Conservation (phyloP, 2,797 vertebrate genomes). For the Channa striata region DNA sequence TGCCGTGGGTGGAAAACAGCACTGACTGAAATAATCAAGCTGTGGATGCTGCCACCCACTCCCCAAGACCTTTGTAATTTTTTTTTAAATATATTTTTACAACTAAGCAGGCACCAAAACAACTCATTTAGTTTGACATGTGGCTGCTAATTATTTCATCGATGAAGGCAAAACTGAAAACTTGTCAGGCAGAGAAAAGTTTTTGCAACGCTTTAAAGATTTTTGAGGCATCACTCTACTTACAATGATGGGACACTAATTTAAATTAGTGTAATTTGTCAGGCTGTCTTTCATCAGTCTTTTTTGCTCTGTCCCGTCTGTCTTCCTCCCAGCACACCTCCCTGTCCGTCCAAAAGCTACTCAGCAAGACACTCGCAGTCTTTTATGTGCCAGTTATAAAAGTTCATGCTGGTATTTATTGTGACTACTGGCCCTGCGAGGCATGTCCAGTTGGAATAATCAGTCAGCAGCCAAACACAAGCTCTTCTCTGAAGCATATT, state of each 20-base stretch:
- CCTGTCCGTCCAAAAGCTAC: slow-evolving; percentile 29
- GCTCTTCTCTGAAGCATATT: too few species aligned
- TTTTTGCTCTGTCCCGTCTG: slow-evolving; percentile 2
- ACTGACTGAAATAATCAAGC: slow-evolving; percentile 12
- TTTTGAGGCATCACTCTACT: background rate
- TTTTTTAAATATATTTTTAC: background rate
- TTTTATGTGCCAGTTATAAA: slow-evolving; percentile 2
- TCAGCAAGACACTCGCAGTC: slow-evolving; percentile 20
- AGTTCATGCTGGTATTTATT: background rate
- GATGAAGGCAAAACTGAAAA: background rate
- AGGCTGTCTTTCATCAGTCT: background rate
- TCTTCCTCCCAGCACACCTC: slow-evolving; percentile 25
- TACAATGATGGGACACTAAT: slow-evolving; percentile 5
- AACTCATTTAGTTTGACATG: background rate
- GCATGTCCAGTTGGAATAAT: too few species aligned
- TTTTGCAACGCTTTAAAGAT: background rate
- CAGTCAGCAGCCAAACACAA: too few species aligned
- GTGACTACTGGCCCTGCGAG: too few species aligned
- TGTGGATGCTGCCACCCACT: slow-evolving; percentile 4
- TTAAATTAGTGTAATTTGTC: slow-evolving; percentile 9
- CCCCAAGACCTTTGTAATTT: background rate
- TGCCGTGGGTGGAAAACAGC: slow-evolving; percentile 8
- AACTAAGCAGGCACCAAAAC: background rate
- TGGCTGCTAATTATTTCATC: background rate
- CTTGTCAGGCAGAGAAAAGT: background rate